Conservation (phyloP, 1,140 invertebrate genomes). For the Druon quercuslanigerum region DNA sequence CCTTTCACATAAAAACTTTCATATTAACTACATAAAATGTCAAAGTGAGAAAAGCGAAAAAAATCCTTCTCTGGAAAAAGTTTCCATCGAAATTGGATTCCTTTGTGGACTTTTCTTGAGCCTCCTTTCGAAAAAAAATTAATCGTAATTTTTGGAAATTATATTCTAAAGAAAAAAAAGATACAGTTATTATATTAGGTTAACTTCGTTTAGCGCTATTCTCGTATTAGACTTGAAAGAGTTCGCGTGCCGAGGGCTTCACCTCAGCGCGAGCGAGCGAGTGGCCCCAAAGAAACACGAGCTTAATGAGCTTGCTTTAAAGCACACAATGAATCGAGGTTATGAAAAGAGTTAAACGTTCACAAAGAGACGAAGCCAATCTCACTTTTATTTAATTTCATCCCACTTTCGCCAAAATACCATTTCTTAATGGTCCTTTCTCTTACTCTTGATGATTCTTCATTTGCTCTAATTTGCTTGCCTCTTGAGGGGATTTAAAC, state of each 20-base stretch:
- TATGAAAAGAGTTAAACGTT: slow-evolving; percentile 2
- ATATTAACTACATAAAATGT: no score
- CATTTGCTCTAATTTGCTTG: slow-evolving; percentile 5
- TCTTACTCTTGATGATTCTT: not conserved
- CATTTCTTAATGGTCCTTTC: slow-evolving; percentile 1
- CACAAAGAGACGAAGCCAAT: no score
- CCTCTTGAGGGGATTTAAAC: not conserved
- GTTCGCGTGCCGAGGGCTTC: slow-evolving; percentile 1
- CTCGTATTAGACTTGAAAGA: not conserved
- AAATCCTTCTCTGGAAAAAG: no score
- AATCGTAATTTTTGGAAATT: no score
- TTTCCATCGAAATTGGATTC: no score
- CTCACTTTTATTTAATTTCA: no score
- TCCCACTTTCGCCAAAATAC: not conserved
- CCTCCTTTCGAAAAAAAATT: no score
- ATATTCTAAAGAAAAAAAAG: not conserved
- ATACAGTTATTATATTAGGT: not conserved
- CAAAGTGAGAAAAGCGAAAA: no score
- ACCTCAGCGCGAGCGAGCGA: not conserved
- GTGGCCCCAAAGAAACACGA: no score
- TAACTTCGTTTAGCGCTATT: slow-evolving; percentile 8
- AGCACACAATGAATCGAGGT: slow-evolving; percentile 1
- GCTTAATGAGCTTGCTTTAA: slow-evolving; percentile 14
- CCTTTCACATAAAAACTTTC: no score
- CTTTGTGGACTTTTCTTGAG: no score